Conservation (phyloP, 2,888 invertebrate genomes). For the Tiliacea citrago region DNA sequence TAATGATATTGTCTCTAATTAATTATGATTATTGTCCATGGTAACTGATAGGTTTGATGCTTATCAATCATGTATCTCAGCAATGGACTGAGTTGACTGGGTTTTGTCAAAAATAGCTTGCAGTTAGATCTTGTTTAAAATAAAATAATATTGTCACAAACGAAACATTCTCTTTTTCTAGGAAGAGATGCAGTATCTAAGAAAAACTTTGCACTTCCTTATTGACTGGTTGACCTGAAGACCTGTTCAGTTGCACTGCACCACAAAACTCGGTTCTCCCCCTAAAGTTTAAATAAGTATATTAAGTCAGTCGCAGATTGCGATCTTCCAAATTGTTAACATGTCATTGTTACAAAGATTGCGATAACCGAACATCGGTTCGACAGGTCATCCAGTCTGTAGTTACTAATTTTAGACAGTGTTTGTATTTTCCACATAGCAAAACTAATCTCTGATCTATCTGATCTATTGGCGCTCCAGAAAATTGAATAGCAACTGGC, state of each 20-base stretch:
- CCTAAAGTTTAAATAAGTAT: not conserved
- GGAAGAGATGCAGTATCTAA: not conserved
- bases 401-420: not conserved
- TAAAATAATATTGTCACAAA: not conserved
- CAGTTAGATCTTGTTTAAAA: not conserved
- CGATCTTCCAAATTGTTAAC: conserved; percentile 16
- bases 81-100: not conserved
- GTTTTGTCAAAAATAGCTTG: not conserved
- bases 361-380: conserved; percentile 9
- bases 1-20: not conserved
- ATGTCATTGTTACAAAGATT: conserved; percentile 5
- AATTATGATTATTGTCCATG: no score
- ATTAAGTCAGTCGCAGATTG: not conserved
- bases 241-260: not conserved
- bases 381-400: not conserved
- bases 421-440: conserved; percentile 8
- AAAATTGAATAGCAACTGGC: not conserved
- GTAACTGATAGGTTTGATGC: no score
- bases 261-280: not conserved
- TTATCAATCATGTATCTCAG: no score
- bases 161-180: not conserved
- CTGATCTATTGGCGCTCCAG: no score
- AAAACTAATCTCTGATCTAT: not conserved
- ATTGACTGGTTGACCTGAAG: conserved; percentile 7
- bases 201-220: not conserved